Percentiles rank a stretch among this genome's conserved stretches.
phyloP scores from a whole-genome alignment of 2,797 vertebrate genomes.

The Macropus fuliginosus region DNA sequence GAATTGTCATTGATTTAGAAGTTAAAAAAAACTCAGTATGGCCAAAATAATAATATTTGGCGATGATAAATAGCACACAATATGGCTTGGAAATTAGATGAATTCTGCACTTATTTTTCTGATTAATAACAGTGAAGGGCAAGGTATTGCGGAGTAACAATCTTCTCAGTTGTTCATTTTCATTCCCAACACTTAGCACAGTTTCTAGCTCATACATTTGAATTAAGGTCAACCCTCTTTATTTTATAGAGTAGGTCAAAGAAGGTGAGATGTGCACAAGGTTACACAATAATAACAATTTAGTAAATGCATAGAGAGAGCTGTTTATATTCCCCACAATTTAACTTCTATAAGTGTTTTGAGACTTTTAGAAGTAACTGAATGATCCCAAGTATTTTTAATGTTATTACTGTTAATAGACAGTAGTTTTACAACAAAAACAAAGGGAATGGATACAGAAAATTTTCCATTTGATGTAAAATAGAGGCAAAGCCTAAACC shows the following conservation, averaged over 20 bases:
- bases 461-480: not conserved
- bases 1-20: not conserved
- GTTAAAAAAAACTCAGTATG: constrained; percentile 21
- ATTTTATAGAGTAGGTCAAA: not conserved
- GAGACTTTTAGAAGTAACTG: not conserved
- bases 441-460: not conserved
- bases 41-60: not conserved
- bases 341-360: not conserved
- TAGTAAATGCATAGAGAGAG: not conserved
- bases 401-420: not conserved
- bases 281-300: not conserved
- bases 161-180: not conserved
- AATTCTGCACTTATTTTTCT: not conserved
- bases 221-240: not conserved
- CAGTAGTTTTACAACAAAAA: not conserved
- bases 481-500: not conserved
- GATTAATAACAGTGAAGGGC: not conserved
- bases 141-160: not conserved
- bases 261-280: not conserved
- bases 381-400: not conserved
- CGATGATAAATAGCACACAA: not conserved
- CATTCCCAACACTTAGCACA: not conserved
- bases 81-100: not conserved
- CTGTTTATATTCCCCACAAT: not conserved
- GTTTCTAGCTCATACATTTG: not conserved